These are phyloP conservation scores for Bostrychus sinensis DNA, from an alignment of 2,113 vertebrate species.

Conservation along the genomic window DNA sequence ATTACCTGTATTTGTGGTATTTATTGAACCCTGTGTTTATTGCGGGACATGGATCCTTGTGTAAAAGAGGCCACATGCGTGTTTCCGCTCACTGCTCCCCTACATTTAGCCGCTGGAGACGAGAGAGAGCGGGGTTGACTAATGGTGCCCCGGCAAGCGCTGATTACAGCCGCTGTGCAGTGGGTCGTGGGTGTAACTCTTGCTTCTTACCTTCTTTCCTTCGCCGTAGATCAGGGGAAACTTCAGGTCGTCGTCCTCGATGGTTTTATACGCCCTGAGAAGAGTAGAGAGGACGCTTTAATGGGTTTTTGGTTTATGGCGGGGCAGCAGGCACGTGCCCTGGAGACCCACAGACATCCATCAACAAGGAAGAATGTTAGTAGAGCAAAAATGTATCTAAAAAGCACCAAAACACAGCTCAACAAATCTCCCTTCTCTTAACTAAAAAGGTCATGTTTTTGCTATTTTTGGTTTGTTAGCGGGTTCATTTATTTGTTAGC, in stretches of 20 bases:
- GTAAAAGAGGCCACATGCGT: slow-evolving; percentile 31
- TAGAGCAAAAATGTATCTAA: slow-evolving; percentile 13
- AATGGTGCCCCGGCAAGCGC: slow-evolving; percentile 42
- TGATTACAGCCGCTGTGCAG: slow-evolving; percentile 46
- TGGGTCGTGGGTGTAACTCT: slow-evolving; percentile 11
- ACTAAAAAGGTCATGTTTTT: no score
- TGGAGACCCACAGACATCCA: slow-evolving; percentile 17
- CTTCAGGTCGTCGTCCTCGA: slow-evolving; percentile 94
- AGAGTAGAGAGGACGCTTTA: slow-evolving; percentile 52
- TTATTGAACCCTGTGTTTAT: not conserved
- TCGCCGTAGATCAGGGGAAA: slow-evolving; percentile 97
- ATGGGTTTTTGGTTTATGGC: slow-evolving; percentile 52
- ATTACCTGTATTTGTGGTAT: slow-evolving; percentile 8
- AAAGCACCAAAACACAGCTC: slow-evolving; percentile 15
- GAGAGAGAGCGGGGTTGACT: slow-evolving; percentile 19
- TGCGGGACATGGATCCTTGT: slow-evolving; percentile 14
- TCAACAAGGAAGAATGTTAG: slow-evolving; percentile 17
- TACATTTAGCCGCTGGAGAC: not conserved
- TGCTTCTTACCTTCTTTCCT: slow-evolving; percentile 91
- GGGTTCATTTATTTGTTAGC: no score
- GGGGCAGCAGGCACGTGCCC: slow-evolving; percentile 29
- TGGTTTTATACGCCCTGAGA: slow-evolving; percentile 95
- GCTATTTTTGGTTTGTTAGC: no score
- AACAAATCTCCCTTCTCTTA: not conserved
- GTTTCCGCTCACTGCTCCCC: slow-evolving; percentile 19